Base-by-base conservation (phyloP, 2,797 vertebrate species). In the Melanotaenia parkinsoni region DNA sequence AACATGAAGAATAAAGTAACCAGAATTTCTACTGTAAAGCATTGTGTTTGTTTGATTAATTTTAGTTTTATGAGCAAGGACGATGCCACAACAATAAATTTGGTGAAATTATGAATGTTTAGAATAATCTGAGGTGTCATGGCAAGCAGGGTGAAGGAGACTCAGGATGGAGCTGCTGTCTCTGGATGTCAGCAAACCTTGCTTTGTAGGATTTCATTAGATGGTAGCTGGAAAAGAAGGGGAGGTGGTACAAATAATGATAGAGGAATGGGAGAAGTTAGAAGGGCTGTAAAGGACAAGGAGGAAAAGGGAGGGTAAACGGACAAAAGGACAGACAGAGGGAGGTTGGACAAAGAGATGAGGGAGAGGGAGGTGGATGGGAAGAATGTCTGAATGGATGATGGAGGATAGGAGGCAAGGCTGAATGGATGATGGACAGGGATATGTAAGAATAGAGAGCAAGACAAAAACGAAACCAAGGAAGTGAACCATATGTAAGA, bases 21-120 rank as follows among this genome's bases (percentile, higher is more conserved):
- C 64, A 70, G 85, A 8, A 40, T 64, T 68, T 81, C 58, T 50
- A 64, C 33, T 63, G 5, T 65, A 7, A 61, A 76, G 67, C 12
- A 20, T 58, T 40, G 68, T 35, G 12, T 45, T 30, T 24, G 30
- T 2, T 10, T 59, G 5, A 47, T 76, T 81, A 24, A 56, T 62
- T 16, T 4, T 51, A 11, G 1, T 45, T 40, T 38, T 1, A 24
- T 1, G 8, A 24, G 4, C 22, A 26, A 24, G 11, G 3, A 13
- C 4, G 0, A n/a, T 10, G 20, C 1, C 43, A 45, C 16, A 20
- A 7, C 18, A 45, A 8, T 9, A 7, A 47, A 2, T 13, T 53
- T 53, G 22, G 3, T 13, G 22, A 24, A 12, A 13, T 12, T 1
- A 24, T 24, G 10, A 53, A 13, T 11, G 11, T 53, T 24, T 53